phyloP scores from a whole-genome alignment of 1,140 invertebrate species.

The Hycleus cichorii region DNA sequence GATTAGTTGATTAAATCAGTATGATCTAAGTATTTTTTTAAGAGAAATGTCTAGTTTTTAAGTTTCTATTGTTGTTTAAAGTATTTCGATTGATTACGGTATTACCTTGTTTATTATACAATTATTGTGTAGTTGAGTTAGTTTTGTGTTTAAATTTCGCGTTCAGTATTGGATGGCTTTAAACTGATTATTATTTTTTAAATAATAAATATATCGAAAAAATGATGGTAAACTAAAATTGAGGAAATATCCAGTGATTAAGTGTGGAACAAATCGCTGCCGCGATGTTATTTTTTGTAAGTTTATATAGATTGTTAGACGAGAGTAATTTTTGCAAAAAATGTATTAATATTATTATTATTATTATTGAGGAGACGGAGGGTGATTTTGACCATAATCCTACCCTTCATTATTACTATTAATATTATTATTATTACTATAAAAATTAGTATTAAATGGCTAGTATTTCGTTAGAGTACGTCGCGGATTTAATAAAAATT shows the following conservation, averaged over 20 bases:
- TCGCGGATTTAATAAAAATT: constrained; percentile 23
- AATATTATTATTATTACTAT: no score
- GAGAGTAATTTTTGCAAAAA: constrained; percentile 23
- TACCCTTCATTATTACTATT: not conserved
- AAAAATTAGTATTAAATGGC: constrained; percentile 31
- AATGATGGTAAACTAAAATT: constrained; percentile 8
- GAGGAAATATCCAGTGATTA: constrained; percentile 17
- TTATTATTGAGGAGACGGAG: no score
- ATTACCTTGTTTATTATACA: constrained; percentile 6
- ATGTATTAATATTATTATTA: not conserved
- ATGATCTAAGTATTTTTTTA: constrained; percentile 25
- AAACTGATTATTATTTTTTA: constrained; percentile 13
- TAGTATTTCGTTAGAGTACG: constrained; percentile 35
- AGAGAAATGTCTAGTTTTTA: constrained; percentile 9
- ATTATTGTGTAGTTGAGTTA: constrained; percentile 23
- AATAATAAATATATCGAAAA: no score
- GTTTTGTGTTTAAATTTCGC: constrained; percentile 14
- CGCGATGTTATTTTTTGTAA: constrained; percentile 39
- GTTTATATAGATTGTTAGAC: constrained; percentile 34
- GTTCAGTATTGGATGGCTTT: constrained; percentile 36
- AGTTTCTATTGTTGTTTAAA: constrained; percentile 13
- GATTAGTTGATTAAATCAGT: constrained; percentile 28
- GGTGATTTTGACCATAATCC: constrained; percentile 12
- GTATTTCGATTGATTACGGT: constrained; percentile 2
- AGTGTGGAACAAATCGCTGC: constrained; percentile 19